Evolutionary conservation across 2,888 invertebrate genomes (phyloP), one percentile per base, ranked within the genome.

Genomic region (Dryocosmus kuriphilus): DNA sequence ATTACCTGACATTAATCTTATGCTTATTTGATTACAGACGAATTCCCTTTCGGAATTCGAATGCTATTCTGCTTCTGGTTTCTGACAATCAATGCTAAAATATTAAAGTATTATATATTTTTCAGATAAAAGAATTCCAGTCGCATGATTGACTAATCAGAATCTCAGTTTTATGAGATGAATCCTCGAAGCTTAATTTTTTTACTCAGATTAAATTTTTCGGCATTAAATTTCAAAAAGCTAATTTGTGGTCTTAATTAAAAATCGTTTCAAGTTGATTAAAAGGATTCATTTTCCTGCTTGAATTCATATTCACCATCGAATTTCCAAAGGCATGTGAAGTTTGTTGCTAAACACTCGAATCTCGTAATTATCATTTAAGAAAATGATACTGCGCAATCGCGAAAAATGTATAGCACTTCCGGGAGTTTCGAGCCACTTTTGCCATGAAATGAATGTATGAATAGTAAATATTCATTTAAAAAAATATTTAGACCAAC

Each of bases 1-100:
- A 71, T 46, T 9, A 19, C 46, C 46, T n/a, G 22, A 27, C 67
- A 67, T 67, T 41, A 27, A 67, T 67, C 67, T 46, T 27, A 41
- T 41, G 41, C 67, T 41, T 19, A 67, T 41, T 67, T 46, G 41
- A 46, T 38, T 38, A 19, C 11, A 67, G 27, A 46, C 27, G 46
- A 27, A 67, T 46, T 67, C 38, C 65, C 30, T n/a, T 8, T 62
- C 30, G 30, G 32, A 32, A 62, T 62, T 32, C 32, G 8, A 62
- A 32, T 62, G 61, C n/a, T n/a, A 65, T 41, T 46, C 24, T 30
- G 24, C 24, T 19, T 38, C 27, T 16, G 27, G 6, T 22, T n/a
- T 35, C 32, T 35, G 3, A 9, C 3, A 32, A n/a, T n/a, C 32
- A 63, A n/a, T 60, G 14, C 19, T 55, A 22, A n/a, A 61, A 61